A percentile compares a stretch with the other conserved stretches of the same genome.
Conservation (phyloP, 1,140 invertebrate species). For the Pseudomyrmex dendroicus region DNA sequence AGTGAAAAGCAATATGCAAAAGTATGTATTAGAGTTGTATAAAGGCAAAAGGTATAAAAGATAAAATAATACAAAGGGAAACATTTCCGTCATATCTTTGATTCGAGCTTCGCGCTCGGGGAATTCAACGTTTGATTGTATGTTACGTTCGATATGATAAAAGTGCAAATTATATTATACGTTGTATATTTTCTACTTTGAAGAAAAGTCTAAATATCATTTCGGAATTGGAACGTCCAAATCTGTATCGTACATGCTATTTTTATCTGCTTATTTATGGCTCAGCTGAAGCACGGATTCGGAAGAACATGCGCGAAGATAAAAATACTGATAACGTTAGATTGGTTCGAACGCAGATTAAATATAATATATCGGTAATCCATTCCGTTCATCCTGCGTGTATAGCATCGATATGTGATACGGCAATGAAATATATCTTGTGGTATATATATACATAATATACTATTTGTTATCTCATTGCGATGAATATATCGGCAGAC, state of each 20-base stretch:
- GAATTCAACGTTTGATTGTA: conserved; percentile 7
- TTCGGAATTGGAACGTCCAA: neutral
- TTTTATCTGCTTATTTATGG: conserved; percentile 29
- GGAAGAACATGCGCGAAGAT: neutral
- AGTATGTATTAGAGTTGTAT: conserved; percentile 23
- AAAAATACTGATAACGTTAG: conserved; percentile 38
- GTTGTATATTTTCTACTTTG: neutral
- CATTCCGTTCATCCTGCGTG: conserved; percentile 23
- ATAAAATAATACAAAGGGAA: neutral
- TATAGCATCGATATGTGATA: conserved; percentile 25
- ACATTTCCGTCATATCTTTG: neutral
- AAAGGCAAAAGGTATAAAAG: neutral
- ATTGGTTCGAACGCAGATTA: conserved; percentile 43
- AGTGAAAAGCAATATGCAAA: conserved; percentile 31
- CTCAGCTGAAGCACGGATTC: conserved; percentile 12
- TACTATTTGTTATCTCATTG: conserved; percentile 38
- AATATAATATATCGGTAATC: conserved; percentile 37
- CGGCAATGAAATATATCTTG: conserved; percentile 36
- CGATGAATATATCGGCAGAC: conserved; percentile 4
- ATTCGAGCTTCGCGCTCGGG: neutral
- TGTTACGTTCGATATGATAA: neutral
- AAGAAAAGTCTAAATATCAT: neutral
- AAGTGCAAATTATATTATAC: neutral
- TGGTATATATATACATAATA: conserved; percentile 8
- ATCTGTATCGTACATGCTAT: neutral